A percentile compares a stretch with the other conserved stretches of the same genome.
phyloP scores from a whole-genome alignment of 2,797 vertebrate species.

The Hapalemur alaotrensis region DNA sequence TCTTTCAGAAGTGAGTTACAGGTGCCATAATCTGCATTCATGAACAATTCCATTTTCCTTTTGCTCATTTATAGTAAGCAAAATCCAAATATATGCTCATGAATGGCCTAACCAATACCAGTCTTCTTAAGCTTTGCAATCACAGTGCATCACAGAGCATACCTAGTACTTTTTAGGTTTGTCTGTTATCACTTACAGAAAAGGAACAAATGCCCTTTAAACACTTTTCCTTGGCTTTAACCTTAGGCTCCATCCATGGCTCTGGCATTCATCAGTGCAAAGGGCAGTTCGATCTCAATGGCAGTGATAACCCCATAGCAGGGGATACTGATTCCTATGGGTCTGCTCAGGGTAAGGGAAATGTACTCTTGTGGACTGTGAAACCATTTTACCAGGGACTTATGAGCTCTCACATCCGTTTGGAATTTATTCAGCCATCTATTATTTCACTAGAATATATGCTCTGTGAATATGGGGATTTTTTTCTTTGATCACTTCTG shows the following conservation, averaged over 20 bases:
- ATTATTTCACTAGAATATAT: background rate
- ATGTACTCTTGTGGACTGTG: background rate
- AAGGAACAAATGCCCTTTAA: background rate
- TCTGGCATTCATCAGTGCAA: background rate
- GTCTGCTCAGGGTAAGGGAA: background rate
- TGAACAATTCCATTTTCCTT: constrained; percentile 20
- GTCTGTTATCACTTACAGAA: background rate
- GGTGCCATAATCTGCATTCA: background rate
- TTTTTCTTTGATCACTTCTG: background rate
- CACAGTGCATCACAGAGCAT: background rate
- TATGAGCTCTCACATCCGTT: background rate
- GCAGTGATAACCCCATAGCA: background rate
- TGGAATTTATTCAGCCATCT: background rate
- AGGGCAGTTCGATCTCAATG: background rate
- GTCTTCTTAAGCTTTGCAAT: background rate
- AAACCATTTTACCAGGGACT: background rate
- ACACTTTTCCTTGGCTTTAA: background rate
- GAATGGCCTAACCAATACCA: no score
- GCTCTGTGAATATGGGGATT: background rate
- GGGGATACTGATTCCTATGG: background rate
- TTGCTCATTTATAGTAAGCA: background rate
- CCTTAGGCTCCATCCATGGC: background rate
- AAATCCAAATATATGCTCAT: background rate
- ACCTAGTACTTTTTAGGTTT: background rate
- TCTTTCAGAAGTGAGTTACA: background rate